phyloP scores from a whole-genome alignment of 92 coral and sea anemone species.

The Palythoa grandis region DNA sequence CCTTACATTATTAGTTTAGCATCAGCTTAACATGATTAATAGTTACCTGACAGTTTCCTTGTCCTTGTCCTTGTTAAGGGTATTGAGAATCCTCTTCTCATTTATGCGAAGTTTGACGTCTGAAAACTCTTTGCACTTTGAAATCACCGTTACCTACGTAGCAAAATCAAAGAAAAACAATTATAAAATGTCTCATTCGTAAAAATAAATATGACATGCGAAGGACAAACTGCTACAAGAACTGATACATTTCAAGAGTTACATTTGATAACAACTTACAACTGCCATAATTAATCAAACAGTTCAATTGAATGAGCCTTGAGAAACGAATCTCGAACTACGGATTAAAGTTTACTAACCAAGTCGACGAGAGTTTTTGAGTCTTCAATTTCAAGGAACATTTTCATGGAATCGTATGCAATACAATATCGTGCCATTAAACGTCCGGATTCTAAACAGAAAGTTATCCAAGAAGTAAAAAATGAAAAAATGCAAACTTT shows the following conservation, averaged over 20 bases:
- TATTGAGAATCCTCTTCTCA: conserved; percentile 86
- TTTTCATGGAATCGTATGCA: conserved; percentile 93
- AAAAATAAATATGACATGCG: too few relatives aligned
- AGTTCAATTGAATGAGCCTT: too few relatives aligned
- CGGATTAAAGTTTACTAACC: conserved; percentile 54
- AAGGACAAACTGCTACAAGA: too few relatives aligned
- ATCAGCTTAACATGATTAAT: not conserved
- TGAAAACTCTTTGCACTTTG: conserved; percentile 94
- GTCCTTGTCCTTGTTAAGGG: conserved; percentile 93
- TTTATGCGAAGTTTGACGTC: conserved; percentile 88
- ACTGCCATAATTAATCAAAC: too few relatives aligned
- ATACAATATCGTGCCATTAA: conserved; percentile 98
- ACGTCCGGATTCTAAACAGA: conserved; percentile 77
- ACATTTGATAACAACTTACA: too few relatives aligned
- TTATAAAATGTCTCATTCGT: not conserved
- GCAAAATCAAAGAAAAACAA: not conserved
- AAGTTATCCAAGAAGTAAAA: not conserved
- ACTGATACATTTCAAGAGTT: too few relatives aligned
- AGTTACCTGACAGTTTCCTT: conserved; percentile 84
- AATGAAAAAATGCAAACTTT: not conserved
- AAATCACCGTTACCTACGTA: conserved; percentile 74
- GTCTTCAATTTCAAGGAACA: conserved; percentile 77
- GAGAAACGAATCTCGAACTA: too few relatives aligned
- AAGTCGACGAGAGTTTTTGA: conserved; percentile 80
- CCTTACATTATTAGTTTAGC: not conserved